Evolutionary conservation across 2,113 vertebrate genomes (phyloP).

Genomic region (Philantomba maxwellii): DNA sequence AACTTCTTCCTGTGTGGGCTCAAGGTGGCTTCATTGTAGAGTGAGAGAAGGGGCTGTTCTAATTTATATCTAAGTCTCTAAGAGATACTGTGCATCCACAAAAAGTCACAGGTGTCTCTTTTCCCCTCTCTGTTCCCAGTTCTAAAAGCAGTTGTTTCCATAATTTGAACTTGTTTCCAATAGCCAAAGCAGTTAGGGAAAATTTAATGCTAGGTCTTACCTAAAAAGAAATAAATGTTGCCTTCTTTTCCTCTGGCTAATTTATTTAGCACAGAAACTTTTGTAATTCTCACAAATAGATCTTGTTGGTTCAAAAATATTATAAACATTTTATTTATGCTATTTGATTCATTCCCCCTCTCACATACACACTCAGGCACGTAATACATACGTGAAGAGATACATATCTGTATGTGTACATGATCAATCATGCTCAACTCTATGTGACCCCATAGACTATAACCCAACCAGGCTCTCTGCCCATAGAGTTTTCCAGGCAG

Average conservation of each 20-base stretch:
- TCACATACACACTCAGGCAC: no score
- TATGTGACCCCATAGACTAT: not conserved
- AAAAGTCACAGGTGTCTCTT: not conserved
- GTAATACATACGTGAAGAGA: not conserved
- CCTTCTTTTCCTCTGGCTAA: not conserved
- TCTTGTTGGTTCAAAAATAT: not conserved
- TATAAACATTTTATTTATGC: not conserved
- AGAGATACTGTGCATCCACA: not conserved
- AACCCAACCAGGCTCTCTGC: not conserved
- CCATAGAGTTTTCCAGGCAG: not conserved
- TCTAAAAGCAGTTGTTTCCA: not conserved
- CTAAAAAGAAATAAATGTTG: not conserved
- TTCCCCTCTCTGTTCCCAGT: not conserved
- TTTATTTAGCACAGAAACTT: not conserved
- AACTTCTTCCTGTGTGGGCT: not conserved
- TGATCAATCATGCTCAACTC: not conserved
- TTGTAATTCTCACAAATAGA: constrained; percentile 3
- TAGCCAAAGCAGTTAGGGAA: not conserved
- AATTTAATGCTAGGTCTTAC: not conserved
- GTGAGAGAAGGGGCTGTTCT: not conserved
- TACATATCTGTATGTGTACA: not conserved
- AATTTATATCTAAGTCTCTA: not conserved
- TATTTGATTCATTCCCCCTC: not conserved
- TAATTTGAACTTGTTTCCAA: not conserved
- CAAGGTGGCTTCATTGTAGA: not conserved